Conservation (phyloP, 2,113 vertebrate genomes). For the Cichladusa arquata region DNA sequence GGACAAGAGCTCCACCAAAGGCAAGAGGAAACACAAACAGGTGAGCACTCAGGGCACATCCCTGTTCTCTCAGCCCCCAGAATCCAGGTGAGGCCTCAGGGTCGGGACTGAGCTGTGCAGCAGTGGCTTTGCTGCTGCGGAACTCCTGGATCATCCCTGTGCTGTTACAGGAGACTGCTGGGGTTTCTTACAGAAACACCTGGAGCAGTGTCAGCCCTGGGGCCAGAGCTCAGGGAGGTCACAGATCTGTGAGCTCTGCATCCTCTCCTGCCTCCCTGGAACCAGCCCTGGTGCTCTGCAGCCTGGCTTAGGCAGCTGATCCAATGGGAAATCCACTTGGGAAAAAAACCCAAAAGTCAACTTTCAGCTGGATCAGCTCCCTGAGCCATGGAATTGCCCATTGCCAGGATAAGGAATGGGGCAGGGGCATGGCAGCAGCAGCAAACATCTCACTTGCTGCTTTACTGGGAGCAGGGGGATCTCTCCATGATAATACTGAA, state of each 20-base stretch:
- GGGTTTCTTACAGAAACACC: background rate
- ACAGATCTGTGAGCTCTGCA: background rate
- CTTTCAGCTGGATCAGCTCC: background rate
- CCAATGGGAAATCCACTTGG: background rate
- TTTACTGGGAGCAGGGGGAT: background rate
- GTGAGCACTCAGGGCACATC: background rate
- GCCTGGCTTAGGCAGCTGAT: background rate
- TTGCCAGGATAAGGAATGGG: background rate
- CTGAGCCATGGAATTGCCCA: background rate
- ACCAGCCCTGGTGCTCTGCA: background rate
- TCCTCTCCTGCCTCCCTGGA: background rate
- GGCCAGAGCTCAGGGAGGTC: background rate
- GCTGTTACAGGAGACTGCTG: fast-evolving
- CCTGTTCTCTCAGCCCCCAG: background rate
- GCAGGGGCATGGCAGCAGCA: background rate
- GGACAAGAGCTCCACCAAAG: conserved; percentile 86
- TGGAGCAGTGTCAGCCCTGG: background rate
- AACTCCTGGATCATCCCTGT: background rate
- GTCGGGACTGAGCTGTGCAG: too few species aligned
- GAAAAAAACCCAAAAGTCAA: fast-evolving
- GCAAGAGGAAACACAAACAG: conserved; percentile 95
- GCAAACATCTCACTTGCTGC: background rate
- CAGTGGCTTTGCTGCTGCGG: background rate
- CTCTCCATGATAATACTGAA: background rate
- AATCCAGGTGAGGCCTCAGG: fast-evolving